Evolutionary conservation across 2,113 vertebrate genomes (phyloP).

Genomic region (Leuciscus idus): DNA sequence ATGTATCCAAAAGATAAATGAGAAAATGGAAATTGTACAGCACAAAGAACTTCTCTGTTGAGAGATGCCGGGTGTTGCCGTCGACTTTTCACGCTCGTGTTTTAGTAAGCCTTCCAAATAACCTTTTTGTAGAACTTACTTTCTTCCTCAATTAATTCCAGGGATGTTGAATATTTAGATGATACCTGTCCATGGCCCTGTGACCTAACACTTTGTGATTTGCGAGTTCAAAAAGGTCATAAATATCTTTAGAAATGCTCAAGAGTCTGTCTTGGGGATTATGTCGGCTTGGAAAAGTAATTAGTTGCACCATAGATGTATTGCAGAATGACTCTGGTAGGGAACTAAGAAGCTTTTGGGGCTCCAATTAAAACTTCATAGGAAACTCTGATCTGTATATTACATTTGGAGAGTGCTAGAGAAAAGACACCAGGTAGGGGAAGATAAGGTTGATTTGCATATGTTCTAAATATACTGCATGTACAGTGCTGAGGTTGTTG

Average conservation of each 20-base stretch:
- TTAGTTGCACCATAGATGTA: conserved; percentile 17
- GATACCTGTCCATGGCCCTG: conserved; percentile 19
- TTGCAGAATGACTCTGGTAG: conserved; percentile 4
- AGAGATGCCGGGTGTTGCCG: conserved; percentile 3
- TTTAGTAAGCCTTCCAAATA: conserved; percentile 22
- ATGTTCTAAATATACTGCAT: conserved; percentile 29
- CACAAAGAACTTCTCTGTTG: conserved; percentile 23
- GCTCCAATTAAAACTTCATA: conserved; percentile 25
- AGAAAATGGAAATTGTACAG: conserved; percentile 27
- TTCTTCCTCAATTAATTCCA: conserved; percentile 3
- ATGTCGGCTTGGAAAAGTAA: conserved; percentile 33
- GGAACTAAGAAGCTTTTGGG: conserved; percentile 20
- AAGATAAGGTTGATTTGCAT: conserved; percentile 18
- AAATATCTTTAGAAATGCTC: conserved; percentile 9
- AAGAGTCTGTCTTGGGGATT: conserved; percentile 24
- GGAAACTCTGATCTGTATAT: conserved; percentile 19
- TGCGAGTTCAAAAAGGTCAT: conserved; percentile 24
- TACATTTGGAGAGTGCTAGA: not conserved
- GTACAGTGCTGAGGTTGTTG: conserved; percentile 10
- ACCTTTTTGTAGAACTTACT: not conserved
- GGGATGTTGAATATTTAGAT: not conserved
- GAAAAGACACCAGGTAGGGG: not conserved
- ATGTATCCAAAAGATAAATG: conserved; percentile 53
- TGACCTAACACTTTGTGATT: conserved; percentile 13
- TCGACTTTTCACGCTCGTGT: not conserved